Evolutionary conservation across 2,797 vertebrate genomes (phyloP), one percentile per base, ranked within the genome.

Genomic region (Enteromius viviparus): DNA sequence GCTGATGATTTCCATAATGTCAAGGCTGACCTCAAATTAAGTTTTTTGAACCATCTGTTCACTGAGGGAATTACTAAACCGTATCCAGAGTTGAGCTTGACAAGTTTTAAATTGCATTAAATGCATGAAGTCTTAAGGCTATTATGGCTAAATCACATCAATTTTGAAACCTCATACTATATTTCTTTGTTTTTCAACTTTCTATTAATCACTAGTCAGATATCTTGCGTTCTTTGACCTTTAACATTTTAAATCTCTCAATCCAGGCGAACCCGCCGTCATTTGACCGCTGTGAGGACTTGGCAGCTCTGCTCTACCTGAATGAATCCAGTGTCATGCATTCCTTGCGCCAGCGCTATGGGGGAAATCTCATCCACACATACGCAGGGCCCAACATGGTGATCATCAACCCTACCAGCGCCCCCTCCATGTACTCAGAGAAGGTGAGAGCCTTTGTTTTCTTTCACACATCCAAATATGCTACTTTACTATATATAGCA

Each of bases 361-460:
- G 97, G 0, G 96, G 96, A 47, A 98, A 98, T 93, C 96, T 99
- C 87, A 96, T 96, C 81, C 96, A 99, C 92, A 96, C 96, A 1
- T 95, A 97, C 0, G 96, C 97, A 0, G 98, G 98, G 68, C 93
- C 95, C 87, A 96, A 95, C 94, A 94, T 97, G 94, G 95, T 99
- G 7, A 90, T 98, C 90, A 93, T 99, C 90, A 98, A 98, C 93
- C 97, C 98, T 0, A 95, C 97, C 45, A 98, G 97, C 88, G 94
- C 96, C 7, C 97, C 97, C 0, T 97, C 97, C 64, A 96, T 99
- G 95, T 99, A 99, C 92, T 99, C 98, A 0, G 98, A 99, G 93
- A 99, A 99, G 97, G 98, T 98, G 34, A 87, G 68, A n/a, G 2
- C 1, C 40, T 5, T 40, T 45, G 3, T 26, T 42, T 23, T 11